phyloP scores from a whole-genome alignment of 2,888 invertebrate genomes.

The Julus scandinavius region DNA sequence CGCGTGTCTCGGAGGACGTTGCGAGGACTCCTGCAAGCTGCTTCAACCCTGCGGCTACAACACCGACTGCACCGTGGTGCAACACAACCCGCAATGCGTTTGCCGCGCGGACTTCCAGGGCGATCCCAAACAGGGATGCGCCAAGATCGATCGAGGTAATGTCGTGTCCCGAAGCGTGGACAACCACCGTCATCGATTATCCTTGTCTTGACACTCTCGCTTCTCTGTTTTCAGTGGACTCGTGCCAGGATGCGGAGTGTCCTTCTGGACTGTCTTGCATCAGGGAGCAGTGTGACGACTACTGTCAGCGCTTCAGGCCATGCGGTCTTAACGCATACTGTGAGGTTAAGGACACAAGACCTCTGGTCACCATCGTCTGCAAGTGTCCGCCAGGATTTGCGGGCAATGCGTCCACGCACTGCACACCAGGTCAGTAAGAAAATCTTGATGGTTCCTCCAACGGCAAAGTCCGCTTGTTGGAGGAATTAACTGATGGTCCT shows the following conservation, averaged over 20 bases:
- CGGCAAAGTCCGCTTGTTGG: too few species aligned
- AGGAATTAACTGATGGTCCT: too few species aligned
- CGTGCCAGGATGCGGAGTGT: slow-evolving; percentile 67
- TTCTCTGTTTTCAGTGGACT: slow-evolving; percentile 77
- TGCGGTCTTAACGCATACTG: slow-evolving; percentile 84
- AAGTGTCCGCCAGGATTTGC: slow-evolving; percentile 79
- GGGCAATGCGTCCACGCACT: slow-evolving; percentile 57
- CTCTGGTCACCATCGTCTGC: slow-evolving; percentile 85
- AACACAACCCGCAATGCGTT: slow-evolving; percentile 86
- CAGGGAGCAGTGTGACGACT: slow-evolving; percentile 79
- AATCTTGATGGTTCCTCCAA: neutral
- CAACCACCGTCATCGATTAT: slow-evolving; percentile 51
- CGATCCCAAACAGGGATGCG: slow-evolving; percentile 58
- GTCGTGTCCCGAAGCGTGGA: slow-evolving; percentile 69
- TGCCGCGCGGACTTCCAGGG: slow-evolving; percentile 76
- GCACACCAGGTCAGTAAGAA: slow-evolving; percentile 54
- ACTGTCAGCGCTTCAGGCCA: slow-evolving; percentile 73
- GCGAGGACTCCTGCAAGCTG: slow-evolving; percentile 68
- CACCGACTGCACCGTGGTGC: slow-evolving; percentile 79
- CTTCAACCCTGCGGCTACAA: slow-evolving; percentile 67
- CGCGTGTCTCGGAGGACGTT: slow-evolving; percentile 58
- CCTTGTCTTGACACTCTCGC: slow-evolving; percentile 66
- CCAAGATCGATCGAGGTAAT: slow-evolving; percentile 55
- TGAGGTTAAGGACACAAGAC: slow-evolving; percentile 79
- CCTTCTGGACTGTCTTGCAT: slow-evolving; percentile 82